These are phyloP conservation scores for Rhabdomys dilectus DNA, from an alignment of 2,113 vertebrate species.

Conservation along the genomic window DNA sequence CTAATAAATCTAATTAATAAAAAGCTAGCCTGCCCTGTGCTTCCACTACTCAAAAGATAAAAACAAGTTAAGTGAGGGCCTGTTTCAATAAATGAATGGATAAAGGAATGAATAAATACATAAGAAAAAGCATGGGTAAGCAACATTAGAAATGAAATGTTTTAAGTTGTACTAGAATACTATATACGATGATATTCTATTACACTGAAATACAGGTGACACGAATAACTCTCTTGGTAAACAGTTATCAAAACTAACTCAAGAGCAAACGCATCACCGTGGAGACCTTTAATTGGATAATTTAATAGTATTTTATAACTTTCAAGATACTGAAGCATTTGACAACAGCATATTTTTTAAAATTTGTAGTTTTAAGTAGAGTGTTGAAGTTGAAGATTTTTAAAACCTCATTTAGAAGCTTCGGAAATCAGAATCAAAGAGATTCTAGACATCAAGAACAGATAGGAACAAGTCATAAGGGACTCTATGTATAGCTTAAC, in stretches of 20 bases:
- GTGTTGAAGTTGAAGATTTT: background rate
- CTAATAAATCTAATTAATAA: background rate
- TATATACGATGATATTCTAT: background rate
- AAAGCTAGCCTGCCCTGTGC: background rate
- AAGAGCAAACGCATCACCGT: background rate
- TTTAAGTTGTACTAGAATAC: background rate
- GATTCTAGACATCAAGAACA: background rate
- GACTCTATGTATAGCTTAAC: background rate
- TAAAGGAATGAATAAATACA: background rate
- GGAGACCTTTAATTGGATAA: background rate
- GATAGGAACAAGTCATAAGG: background rate
- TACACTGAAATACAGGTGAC: constrained; percentile 1
- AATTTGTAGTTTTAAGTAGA: background rate
- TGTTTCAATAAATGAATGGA: background rate
- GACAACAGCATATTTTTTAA: background rate
- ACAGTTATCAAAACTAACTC: constrained; percentile 39
- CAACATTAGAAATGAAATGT: constrained; percentile 13
- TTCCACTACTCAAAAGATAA: background rate
- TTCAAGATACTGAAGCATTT: constrained; percentile 16
- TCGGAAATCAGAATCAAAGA: background rate
- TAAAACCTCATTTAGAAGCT: background rate
- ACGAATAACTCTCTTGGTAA: background rate
- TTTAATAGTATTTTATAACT: background rate
- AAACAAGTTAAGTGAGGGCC: background rate
- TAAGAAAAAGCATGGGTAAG: background rate